Conservation (phyloP, 2,113 vertebrate species). For the Misgurnus mizolepis region DNA sequence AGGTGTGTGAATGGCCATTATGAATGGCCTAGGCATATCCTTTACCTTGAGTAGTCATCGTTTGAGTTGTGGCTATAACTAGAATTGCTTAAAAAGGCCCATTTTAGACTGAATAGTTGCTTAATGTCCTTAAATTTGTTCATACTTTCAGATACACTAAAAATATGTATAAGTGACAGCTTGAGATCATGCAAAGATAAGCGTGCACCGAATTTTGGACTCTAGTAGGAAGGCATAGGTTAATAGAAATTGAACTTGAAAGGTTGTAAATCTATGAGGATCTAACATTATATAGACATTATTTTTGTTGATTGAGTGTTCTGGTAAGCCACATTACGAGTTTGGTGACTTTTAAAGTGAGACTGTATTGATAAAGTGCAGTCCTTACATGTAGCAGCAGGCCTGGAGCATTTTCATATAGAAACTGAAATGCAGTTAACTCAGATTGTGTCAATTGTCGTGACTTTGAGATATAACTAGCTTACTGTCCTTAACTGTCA, state of each 20-base stretch:
- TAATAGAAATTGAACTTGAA: neutral
- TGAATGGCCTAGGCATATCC: neutral
- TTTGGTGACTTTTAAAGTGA: slow-evolving; percentile 39
- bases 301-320: neutral
- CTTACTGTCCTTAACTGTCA: neutral
- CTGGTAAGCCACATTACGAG: slow-evolving; percentile 25
- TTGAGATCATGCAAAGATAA: neutral
- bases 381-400: slow-evolving; percentile 44
- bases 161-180: neutral
- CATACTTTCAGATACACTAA: neutral
- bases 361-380: slow-evolving; percentile 27
- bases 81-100: no score
- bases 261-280: neutral
- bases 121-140: neutral
- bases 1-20: neutral
- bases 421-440: neutral
- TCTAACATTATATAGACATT: neutral
- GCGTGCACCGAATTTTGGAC: neutral
- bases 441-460: neutral
- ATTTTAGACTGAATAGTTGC: no score
- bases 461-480: neutral
- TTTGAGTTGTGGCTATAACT: neutral
- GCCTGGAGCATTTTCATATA: slow-evolving; percentile 13
- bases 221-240: neutral
- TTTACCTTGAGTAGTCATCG: neutral